Percentiles rank a stretch among this genome's conserved stretches.
phyloP scores from a whole-genome alignment of 2,797 vertebrate species.

The Pangasius macronema region DNA sequence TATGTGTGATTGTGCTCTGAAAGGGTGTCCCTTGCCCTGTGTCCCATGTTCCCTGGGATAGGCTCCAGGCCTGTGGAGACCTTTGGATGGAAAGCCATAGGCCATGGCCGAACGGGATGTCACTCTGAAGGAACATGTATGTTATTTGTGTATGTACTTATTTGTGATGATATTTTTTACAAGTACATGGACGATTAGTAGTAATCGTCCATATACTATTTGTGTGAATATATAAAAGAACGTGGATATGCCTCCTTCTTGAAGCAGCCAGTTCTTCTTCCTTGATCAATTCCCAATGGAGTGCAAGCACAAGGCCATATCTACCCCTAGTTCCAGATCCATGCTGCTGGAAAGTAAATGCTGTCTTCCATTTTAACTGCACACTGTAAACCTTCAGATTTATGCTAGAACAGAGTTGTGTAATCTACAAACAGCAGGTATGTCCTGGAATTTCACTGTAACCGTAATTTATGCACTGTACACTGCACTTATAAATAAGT shows the following conservation, averaged over 20 bases:
- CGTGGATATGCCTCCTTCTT: background rate
- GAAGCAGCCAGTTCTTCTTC: background rate
- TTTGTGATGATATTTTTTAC: too few species aligned
- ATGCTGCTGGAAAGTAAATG: background rate
- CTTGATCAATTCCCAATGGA: background rate
- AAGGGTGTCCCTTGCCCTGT: too few species aligned
- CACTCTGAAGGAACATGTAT: too few species aligned
- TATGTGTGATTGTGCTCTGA: too few species aligned
- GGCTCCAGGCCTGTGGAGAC: too few species aligned
- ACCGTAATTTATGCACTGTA: background rate
- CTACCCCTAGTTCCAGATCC: background rate
- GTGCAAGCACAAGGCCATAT: background rate
- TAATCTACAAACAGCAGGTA: background rate
- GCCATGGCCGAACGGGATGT: too few species aligned
- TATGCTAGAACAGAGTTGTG: background rate
- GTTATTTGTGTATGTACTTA: too few species aligned
- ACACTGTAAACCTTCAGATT: background rate
- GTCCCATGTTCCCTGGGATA: too few species aligned
- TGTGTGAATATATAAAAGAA: background rate
- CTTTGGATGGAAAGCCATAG: too few species aligned
- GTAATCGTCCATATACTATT: background rate
- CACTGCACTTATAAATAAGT: background rate
- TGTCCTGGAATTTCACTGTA: background rate
- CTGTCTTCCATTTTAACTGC: background rate
- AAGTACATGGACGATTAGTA: too few species aligned